A percentile compares a stretch with the other conserved stretches of the same genome.
Evolutionary conservation across 2,888 invertebrate genomes (phyloP).

Genomic region (Eutolmus rufibarbis): DNA sequence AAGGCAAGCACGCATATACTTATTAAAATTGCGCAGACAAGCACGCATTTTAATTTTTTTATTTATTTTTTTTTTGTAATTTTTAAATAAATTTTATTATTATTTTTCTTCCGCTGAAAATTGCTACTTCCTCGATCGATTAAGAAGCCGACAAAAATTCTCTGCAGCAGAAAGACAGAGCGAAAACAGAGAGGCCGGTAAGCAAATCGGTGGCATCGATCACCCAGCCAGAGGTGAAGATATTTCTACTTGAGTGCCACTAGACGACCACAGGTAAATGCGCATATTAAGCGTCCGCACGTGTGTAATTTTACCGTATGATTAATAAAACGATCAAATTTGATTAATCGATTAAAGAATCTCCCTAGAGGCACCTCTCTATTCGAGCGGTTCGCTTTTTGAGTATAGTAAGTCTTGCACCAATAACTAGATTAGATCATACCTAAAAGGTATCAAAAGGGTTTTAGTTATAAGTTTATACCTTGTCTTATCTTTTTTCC

Average conservation of each 20-base stretch:
- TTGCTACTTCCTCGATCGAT: neutral
- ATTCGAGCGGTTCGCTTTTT: too few relatives aligned
- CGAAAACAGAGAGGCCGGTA: neutral
- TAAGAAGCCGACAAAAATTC: neutral
- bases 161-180: neutral
- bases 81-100: neutral
- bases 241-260: neutral
- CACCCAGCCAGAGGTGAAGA: neutral
- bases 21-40: too few relatives aligned
- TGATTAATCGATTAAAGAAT: conserved; percentile 30
- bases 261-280: neutral
- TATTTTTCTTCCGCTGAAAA: neutral
- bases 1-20: too few relatives aligned
- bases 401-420: neutral
- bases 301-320: conserved; percentile 4
- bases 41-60: neutral
- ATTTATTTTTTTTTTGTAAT: neutral
- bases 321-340: conserved; percentile 26
- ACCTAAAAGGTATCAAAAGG: neutral
- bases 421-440: neutral
- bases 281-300: neutral
- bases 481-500: neutral
- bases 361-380: neutral
- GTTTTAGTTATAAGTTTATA: neutral
- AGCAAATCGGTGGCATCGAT: neutral